A percentile compares a stretch with the other conserved stretches of the same genome.
Conservation (phyloP, 2,888 invertebrate species). For the Megaustenia siamemsis region DNA sequence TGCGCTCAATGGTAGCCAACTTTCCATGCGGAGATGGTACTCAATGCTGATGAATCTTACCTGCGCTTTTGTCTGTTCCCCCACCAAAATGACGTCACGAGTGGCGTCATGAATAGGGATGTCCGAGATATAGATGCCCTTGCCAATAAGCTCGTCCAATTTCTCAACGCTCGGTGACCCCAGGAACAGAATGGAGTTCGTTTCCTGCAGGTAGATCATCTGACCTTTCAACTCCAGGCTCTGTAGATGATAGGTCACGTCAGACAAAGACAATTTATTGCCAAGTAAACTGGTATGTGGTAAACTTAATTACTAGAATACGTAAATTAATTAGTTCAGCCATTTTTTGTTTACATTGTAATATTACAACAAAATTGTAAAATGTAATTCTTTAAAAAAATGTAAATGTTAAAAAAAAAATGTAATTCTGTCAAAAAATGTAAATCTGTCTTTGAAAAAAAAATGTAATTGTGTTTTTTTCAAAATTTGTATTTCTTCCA, state of each 20-base stretch:
- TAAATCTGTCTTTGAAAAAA: no score
- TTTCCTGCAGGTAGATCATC: constrained; percentile 95
- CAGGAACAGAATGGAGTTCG: constrained; percentile 93
- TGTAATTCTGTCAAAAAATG: no score
- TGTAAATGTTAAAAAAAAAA: no score
- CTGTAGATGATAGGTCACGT: constrained; percentile 81
- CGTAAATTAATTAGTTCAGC: no score
- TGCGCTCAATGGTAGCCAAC: no score
- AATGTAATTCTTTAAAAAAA: no score
- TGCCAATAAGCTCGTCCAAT: constrained; percentile 92
- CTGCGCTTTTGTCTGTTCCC: constrained; percentile 94
- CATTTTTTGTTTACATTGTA: no score
- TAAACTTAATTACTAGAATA: no score
- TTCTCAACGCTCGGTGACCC: constrained; percentile 96
- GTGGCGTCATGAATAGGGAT: constrained; percentile 97
- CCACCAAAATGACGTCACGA: constrained; percentile 95
- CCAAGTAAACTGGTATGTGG: not conserved
- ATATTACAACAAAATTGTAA: no score
- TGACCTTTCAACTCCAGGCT: constrained; percentile 96
- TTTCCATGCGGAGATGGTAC: no score
- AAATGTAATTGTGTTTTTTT: no score
- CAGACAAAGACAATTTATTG: not conserved
- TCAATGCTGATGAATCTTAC: constrained; percentile 59
- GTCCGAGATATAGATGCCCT: constrained; percentile 96
- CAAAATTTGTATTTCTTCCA: no score